Evolutionary conservation across 2,888 invertebrate genomes (phyloP), one percentile per base, ranked within the genome.

Genomic region (Stenurella melanura): DNA sequence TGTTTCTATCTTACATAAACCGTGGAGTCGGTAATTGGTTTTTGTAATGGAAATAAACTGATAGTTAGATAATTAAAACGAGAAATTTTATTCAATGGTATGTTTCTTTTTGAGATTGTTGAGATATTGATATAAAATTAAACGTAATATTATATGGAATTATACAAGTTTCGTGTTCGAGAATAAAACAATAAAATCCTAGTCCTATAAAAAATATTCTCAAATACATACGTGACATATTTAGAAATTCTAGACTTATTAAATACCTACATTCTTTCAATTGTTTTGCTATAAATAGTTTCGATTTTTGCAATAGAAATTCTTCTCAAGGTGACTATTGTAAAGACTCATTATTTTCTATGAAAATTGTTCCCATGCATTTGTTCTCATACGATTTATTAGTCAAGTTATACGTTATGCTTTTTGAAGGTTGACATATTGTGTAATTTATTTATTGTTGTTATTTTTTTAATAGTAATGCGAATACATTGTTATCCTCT

Each of bases 371-470:
- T 64, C 64, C 42, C 64, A 64, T 42, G 18, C 42, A 42, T 42
- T 64, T 42, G 17, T 30, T 64, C 12, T 58, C 58, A 58, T 58
- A 17, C 34, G 63, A 19, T 64, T 19, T 19, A 19, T 42, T 42
- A 64, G 42, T 38, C 18, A 50, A 50, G 50, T 50, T 60, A 30
- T 61, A 21, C 30, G 61, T 61, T 63, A 42, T n/a, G 38, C 64
- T 38, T 42, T 15, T 11, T 21, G 64, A 64, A 64, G 64, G 64
- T 64, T 64, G 64, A 42, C 42, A 18, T 64, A 64, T 64, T 64
- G 64, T 64, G 64, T 64, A 42, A 64, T 64, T 42, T 19, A 26
- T 42, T 64, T 64, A 64, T 64, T 26, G 60, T 60, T 64, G 19
- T 64, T 64, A 38, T 61, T 63, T 63, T 34, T 17, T 34, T 34